phyloP scores from a whole-genome alignment of 2,113 vertebrate species.

The Cricetomys ansorgei region DNA sequence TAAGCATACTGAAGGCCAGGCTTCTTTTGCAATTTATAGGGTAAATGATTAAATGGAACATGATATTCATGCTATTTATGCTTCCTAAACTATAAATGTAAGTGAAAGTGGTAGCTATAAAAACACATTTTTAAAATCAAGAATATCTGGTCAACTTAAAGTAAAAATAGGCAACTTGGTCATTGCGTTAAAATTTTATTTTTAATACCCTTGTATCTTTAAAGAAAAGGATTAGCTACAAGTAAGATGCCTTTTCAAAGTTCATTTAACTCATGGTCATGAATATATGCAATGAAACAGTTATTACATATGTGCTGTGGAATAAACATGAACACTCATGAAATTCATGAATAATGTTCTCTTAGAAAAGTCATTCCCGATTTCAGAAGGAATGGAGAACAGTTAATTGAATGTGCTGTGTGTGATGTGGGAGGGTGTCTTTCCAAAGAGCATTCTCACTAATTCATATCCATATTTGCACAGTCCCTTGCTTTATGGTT shows the following conservation, averaged over 20 bases:
- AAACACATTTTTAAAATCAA: background rate
- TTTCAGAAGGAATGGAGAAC: conserved; percentile 64
- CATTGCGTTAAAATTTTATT: conserved; percentile 34
- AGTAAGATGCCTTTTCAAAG: conserved; percentile 30
- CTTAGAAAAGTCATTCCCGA: conserved; percentile 33
- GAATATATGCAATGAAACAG: conserved; percentile 52
- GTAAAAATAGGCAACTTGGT: conserved; percentile 37
- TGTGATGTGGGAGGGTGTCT: conserved; percentile 1
- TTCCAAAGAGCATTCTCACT: conserved; percentile 10
- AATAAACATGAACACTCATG: conserved; percentile 46
- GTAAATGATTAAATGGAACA: background rate
- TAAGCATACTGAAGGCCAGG: background rate
- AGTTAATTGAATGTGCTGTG: conserved; percentile 11
- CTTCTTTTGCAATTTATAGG: background rate
- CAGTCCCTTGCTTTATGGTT: background rate
- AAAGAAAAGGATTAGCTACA: conserved; percentile 17
- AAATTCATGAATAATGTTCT: conserved; percentile 28
- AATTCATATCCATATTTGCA: background rate
- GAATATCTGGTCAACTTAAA: conserved; percentile 19
- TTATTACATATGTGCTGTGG: conserved; percentile 10
- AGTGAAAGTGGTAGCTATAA: background rate
- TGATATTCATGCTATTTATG: background rate
- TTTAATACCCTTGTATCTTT: conserved; percentile 44
- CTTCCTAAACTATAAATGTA: background rate
- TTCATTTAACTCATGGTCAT: conserved; percentile 59